Base-by-base conservation (phyloP, 1,140 invertebrate species). In the Zaprionus africanus region DNA sequence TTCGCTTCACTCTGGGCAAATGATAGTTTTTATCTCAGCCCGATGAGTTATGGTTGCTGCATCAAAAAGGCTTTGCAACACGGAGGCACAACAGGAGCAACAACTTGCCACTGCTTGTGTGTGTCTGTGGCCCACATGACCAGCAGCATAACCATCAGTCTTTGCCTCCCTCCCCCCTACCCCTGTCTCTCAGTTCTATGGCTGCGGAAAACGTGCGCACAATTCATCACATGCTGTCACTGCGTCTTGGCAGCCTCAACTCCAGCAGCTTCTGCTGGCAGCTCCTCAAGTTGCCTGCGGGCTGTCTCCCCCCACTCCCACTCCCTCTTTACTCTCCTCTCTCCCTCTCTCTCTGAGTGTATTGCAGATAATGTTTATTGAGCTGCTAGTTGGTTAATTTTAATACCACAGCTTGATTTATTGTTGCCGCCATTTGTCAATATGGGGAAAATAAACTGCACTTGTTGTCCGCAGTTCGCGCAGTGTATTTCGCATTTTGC, bases 311-410 rank as follows among this genome's bases (percentile, higher is more conserved):
- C n/a, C n/a, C n/a, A n/a, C n/a, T n/a, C n/a, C n/a, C n/a, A n/a
- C 15, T 17, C 24, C 56, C 58, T 6, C 26, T n/a, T n/a, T n/a
- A n/a, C n/a, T n/a, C n/a, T n/a, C n/a, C n/a, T 46, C 61, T 31
- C 43, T 65, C 41, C 26, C 24, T 51, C 28, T 41, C 17, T 13
- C 15, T 54, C 31, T 34, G 77, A 53, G 60, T 43, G 53, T 46
- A 62, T 67, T 61, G 38, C 11, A 84, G 84, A 87, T 88, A 84
- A 87, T 87, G 84, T 87, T 87, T 87, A 87, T 87, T 87, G 84
- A 82, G 81, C 81, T 81, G 85, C 84, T 88, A 87, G 84, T 82
- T 84, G 85, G 84, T 84, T 88, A 88, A 87, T 87, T 87, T 87
- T 87, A 87, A 87, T 88, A 73, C 84, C 79, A 79, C 76, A 57